These are phyloP conservation scores for Knipowitschia caucasica DNA, from an alignment of 2,797 vertebrate genomes.

Conservation along the genomic window DNA sequence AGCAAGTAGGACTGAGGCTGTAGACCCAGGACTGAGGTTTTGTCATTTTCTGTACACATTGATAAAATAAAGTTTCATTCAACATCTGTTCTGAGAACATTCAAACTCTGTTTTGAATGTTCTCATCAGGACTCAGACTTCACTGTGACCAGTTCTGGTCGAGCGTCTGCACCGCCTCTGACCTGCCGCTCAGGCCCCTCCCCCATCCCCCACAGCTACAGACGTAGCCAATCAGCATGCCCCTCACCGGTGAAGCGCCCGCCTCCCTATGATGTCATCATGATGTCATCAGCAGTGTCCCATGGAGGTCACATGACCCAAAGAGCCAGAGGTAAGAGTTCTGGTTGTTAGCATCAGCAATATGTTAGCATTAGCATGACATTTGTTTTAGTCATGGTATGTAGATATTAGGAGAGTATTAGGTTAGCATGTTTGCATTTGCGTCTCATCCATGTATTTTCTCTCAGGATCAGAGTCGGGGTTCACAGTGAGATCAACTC, in stretches of 20 bases:
- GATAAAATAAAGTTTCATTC: too few relatives aligned
- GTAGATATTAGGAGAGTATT: too few relatives aligned
- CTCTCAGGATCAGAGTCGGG: background rate
- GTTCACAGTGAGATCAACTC: background rate
- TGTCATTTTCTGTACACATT: too few relatives aligned
- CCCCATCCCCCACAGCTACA: conserved; percentile 88
- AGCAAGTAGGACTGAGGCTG: too few relatives aligned
- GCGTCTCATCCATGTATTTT: background rate
- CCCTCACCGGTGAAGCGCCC: conserved; percentile 86
- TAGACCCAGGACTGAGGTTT: too few relatives aligned
- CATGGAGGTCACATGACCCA: conserved; percentile 2
- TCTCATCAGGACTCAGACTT: conserved; percentile 34
- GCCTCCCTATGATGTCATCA: conserved; percentile 5
- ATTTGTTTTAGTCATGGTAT: too few relatives aligned
- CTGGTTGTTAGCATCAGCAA: background rate
- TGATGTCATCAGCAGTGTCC: background rate
- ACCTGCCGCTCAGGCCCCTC: conserved; percentile 83
- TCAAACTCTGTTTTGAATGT: too few relatives aligned
- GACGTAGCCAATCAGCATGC: conserved; percentile 91
- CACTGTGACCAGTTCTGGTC: conserved; percentile 80
- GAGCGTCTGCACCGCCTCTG: conserved; percentile 90
- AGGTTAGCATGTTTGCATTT: background rate
- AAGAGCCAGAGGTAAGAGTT: background rate
- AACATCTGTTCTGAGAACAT: too few relatives aligned
- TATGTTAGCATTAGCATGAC: too few relatives aligned